Evolutionary conservation across 2,888 invertebrate genomes (phyloP), one percentile per base, ranked within the genome.

Genomic region (Melanostoma mellinum): DNA sequence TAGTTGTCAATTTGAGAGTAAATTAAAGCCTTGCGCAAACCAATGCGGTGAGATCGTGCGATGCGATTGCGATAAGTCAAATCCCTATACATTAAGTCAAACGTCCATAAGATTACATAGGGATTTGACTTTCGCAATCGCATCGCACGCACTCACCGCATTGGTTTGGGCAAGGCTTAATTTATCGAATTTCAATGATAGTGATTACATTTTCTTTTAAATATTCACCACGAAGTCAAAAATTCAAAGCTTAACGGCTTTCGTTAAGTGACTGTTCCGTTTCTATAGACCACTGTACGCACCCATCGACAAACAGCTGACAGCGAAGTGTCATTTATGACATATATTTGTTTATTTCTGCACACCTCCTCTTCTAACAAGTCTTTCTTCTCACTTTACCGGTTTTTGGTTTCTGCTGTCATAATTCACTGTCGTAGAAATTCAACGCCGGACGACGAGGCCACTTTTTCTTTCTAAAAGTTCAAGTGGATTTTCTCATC

Each of bases 321-420:
- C 46, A 5, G 2, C n/a, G 1, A 1, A 20, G 20, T 46, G 58
- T 55, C 55, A 61, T 3, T 38, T 69, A 55, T 81, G 81, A 82
- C 77, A 68, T 1, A 42, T 6, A 35, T 55, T 82, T 82, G 77
- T 82, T 82, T 77, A 82, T 63, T 40, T 56, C 30, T 63, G 20
- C 20, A 32, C 36, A 38, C 30, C 40, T 8, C 50, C 33, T 67
- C 44, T 48, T 42, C 5, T n/a, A 71, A 46, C 10, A 63, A 63
- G 32, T 44, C n/a, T 48, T 10, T 32, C 63, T 50, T 68, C 63
- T 63, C 61, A 48, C 55, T 72, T 68, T 56, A 78, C 78, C 82
- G 82, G 78, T 74, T 69, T 38, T 77, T 33, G 50, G 52, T 82
- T 73, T 78, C 78, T 74, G 6, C 1, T 38, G 8, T 38, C 4